Evolutionary conservation across 2,888 invertebrate genomes (phyloP), one percentile per base, ranked within the genome.

Genomic region (Phytoseiulus persimilis): DNA sequence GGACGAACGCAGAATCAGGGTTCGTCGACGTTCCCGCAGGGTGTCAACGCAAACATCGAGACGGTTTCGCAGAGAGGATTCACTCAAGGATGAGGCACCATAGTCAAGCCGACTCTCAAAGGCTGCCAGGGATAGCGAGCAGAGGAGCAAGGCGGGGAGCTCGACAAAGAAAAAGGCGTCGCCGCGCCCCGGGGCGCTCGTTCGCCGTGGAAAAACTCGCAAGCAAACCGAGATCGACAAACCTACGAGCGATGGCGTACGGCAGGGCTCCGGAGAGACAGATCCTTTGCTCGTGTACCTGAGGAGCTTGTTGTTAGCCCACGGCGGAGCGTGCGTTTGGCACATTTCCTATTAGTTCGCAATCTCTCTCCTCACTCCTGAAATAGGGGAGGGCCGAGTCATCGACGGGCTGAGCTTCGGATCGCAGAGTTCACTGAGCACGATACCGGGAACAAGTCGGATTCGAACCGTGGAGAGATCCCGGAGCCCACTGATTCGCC

Each of bases 341-440:
- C 87, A 87, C 39, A 87, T 87, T 87, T 87, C 31, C 87, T 87
- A 87, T 87, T 87, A 32, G 87, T 87, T 39, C 87, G 87, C 65
- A 65, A 65, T 65, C 18, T 65, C 65, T 65, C 18, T 65, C 65
- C 65, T 65, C 65, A 23, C 28, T 65, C 65, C 65, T 65, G 5
- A 23, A 65, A 1, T 14, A 18, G 65, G 18, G 18, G 28, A 23
- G 65, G 18, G 14, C 14, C 46, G 46, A 23, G 9, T 39, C 65
- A 28, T 14, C 65, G 28, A 65, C 9, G 5, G 65, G 9, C 18
- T 14, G 9, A 65, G 18, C 28, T 23, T 18, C 23, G 65, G 65
- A 23, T 46, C 6, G 46, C 46, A 46, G 46, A 11, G 46, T 46
- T 14, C 6, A 6, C 65, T 65, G 65, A 3, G 39, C 39, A 39